Evolutionary conservation across 2,888 invertebrate species (phyloP), one percentile per base, ranked within the genome.

Genomic region (Agonopterix subpropinquella): DNA sequence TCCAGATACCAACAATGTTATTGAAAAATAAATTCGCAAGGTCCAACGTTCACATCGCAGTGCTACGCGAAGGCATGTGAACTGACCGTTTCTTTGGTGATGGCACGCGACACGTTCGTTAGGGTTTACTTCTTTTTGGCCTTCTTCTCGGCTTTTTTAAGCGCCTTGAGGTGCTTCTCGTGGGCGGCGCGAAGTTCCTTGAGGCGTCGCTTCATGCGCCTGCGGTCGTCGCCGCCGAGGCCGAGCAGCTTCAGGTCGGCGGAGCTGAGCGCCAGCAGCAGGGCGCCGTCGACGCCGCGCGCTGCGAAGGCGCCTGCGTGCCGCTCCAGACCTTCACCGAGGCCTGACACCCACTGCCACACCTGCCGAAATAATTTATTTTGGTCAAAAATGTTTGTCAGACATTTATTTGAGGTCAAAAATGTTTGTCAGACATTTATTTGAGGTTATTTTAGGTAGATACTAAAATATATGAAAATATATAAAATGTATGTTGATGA

Each of bases 211-310:
- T 96, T 96, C 72, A 96, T 89, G 54, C 86, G 80, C 58, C 94
- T 92, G 56, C 92, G 92, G 75, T 96, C 96, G 77, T 96, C 96
- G 53, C 95, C 94, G 48, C 90, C 90, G 45, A 96, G 92, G 44
- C 95, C 95, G 44, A 96, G 90, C 57, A 93, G 91, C 89, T 98
- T 99, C 57, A 99, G 92, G 83, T 97, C 97, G 51, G 95, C 93
- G 0, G 97, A 96, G 73, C 98, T 97, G 48, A 99, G 89, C 56
- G 95, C 92, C 44, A 99, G 88, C 50, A 99, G 89, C 48, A 95
- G 93, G 37, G 92, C 90, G 13, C 99, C 99, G 77, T 95, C 96
- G 47, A 99, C 94, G 70, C 95, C 94, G 64, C 96, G 93, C 65
- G 96, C 95, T 48, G 95, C 92, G 78, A 98, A 97, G 65, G 95